Percentiles rank a stretch among this genome's conserved stretches.
Conservation (phyloP, 2,888 invertebrate genomes). For the Cartodere bifasciata region DNA sequence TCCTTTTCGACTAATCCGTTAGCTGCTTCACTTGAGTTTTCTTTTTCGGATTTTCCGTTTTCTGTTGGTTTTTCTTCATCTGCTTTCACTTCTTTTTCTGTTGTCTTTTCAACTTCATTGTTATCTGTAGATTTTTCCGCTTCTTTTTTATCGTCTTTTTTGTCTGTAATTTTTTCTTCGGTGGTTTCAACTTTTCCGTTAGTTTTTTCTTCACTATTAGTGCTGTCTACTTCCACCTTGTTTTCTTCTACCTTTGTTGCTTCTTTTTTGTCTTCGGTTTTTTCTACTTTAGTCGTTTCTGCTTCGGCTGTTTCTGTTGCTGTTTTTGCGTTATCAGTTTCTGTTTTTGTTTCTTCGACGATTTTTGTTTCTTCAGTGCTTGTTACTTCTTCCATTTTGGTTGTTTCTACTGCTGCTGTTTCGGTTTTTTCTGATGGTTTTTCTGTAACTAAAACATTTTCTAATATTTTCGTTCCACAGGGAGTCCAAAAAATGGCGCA, state of each 20-base stretch:
- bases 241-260: conserved; percentile 20
- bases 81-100: conserved; percentile 9
- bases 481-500: too few species aligned
- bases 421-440: too few species aligned
- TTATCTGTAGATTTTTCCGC: conserved; percentile 2
- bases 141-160: conserved; percentile 6
- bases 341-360: not conserved
- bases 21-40: conserved; percentile 34
- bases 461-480: too few species aligned
- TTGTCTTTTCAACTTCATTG: conserved; percentile 7
- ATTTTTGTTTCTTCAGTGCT: not conserved
- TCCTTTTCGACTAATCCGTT: conserved; percentile 22
- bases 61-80: not conserved
- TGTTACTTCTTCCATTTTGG: conserved; percentile 20
- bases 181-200: not conserved
- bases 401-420: conserved; percentile 21
- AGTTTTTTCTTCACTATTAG: not conserved
- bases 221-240: conserved; percentile 25
- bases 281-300: not conserved
- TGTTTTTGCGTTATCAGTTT: conserved; percentile 1
- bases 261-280: conserved; percentile 13
- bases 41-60: conserved; percentile 22
- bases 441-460: too few species aligned
- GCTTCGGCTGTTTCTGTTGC: not conserved
- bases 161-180: conserved; percentile 5